Evolutionary conservation across 1,140 invertebrate species (phyloP), one percentile per base, ranked within the genome.

Genomic region (Saccostrea cuccullata): DNA sequence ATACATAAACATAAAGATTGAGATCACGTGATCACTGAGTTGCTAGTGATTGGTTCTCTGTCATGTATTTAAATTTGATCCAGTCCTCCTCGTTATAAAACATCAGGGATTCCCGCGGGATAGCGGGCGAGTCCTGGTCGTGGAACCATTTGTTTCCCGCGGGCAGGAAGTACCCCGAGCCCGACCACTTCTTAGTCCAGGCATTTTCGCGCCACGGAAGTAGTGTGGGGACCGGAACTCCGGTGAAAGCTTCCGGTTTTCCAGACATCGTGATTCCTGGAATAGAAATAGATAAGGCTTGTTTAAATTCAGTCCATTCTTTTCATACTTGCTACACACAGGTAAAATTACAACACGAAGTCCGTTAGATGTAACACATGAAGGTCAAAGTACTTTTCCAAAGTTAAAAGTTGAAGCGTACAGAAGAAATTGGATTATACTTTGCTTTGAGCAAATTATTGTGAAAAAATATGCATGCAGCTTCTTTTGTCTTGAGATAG

Each of bases 61-160:
- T 84, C 90, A 92, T 90, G 85, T 93, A 90, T 85, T 92, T 92
- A 84, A 93, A 94, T 89, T 94, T 94, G 23, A 93, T 87, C 92
- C 92, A 94, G 88, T 94, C 93, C 84, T 94, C 93, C 90, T 94
- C 93, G 82, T 94, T 94, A 84, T 92, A 91, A 89, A 94, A 94
- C 23, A 91, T 88, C 70, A 91, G 88, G 40, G 93, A 89, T 36
- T 93, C 90, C 11, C 82, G 87, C 9, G 92, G 92, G 4, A 93
- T 91, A 11, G 91, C 92, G 17, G 92, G 91, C 55, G 91, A 92
- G n/a, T 88, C 90, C 17, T 92, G 92, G 26, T 94, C 93, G 83
- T 91, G 92, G 36, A 93, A 90, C 93, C 93, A 94, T 77, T 90
- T 90, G 77, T 93, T 91, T 40, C 86, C 84, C 13, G 92, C 89